Evolutionary conservation across 2,797 vertebrate species (phyloP), one percentile per base, ranked within the genome.

Genomic region (Corythornis leucogaster): DNA sequence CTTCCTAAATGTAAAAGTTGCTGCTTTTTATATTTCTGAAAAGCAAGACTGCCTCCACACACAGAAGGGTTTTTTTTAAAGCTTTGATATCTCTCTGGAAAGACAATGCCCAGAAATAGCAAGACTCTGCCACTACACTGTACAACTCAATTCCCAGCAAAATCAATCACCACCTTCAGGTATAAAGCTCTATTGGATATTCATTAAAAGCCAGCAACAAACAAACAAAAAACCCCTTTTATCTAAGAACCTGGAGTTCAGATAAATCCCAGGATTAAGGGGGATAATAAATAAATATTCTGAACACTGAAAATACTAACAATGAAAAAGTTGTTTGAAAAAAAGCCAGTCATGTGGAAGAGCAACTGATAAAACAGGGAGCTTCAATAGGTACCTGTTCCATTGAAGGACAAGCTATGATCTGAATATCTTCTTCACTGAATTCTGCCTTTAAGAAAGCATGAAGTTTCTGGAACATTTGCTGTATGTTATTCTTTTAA

Each of bases 391-490:
- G 28, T 97, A 98, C 98, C 98, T 98, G 98, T 61, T 98, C 98
- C 97, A 99, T 98, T 69, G 99, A 99, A 80, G 99, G 99, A 93
- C 99, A 99, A 46, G 98, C 99, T 73, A 99, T 98, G 94, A 99
- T 99, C 95, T 99, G 98, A 93, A 99, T 97, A 97, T 99, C 99
- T 93, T 99, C 99, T 68, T 98, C 97, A 79, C 97, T 98, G 96
- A 99, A 99, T 94, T 99, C 99, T 94, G 99, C 99, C 96, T 99
- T 99, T 92, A 99, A 97, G 89, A 99, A 95, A 73, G 97, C 85
- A 24, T 99, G 99, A 67, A 99, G 97, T 95, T 98, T 99, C 97
- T 99, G 99, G 97, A 99, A 99, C 87, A 98, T 97, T 96, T 99
- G 99, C 97, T 99, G 99, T 96, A 99, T 98, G 93, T 99, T 99